Evolutionary conservation across 2,888 invertebrate species (phyloP).

Genomic region (Suillia variegata): DNA sequence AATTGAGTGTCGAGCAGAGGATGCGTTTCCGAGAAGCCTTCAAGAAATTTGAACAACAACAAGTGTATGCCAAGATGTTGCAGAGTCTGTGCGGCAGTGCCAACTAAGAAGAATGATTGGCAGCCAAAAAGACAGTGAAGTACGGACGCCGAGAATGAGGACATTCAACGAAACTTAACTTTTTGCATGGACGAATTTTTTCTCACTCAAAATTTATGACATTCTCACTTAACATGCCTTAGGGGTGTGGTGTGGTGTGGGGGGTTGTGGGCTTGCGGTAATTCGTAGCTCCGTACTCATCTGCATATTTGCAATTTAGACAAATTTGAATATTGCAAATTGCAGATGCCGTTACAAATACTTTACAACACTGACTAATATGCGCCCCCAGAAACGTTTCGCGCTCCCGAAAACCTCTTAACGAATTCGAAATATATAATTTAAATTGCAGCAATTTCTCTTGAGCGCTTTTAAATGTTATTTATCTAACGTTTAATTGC

Average conservation of each 20-base stretch:
- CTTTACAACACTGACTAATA: background rate
- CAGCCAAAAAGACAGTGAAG: background rate
- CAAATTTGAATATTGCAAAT: background rate
- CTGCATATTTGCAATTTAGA: background rate
- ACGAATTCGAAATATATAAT: slow-evolving; percentile 5
- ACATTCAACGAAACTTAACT: background rate
- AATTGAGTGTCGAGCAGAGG: slow-evolving; percentile 59
- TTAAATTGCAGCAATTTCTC: slow-evolving; percentile 19
- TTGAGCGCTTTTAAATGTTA: slow-evolving; percentile 18
- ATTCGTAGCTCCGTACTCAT: too few species aligned
- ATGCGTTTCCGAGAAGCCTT: slow-evolving; percentile 58
- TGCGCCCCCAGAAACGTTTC: too few species aligned
- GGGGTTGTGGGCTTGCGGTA: too few species aligned
- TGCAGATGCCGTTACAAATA: background rate
- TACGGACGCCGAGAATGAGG: slow-evolving; percentile 9
- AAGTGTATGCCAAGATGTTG: slow-evolving; percentile 54
- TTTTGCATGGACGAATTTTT: too few species aligned
- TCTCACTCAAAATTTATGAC: too few species aligned
- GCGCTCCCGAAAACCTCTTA: background rate
- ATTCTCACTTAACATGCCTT: too few species aligned
- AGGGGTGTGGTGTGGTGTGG: too few species aligned
- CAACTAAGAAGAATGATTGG: background rate
- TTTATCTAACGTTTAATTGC: slow-evolving; percentile 36
- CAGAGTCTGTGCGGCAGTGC: slow-evolving; percentile 45
- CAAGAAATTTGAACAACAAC: slow-evolving; percentile 49